Evolutionary conservation across 2,888 invertebrate species (phyloP).

Genomic region (Pseudococcus longispinus): DNA sequence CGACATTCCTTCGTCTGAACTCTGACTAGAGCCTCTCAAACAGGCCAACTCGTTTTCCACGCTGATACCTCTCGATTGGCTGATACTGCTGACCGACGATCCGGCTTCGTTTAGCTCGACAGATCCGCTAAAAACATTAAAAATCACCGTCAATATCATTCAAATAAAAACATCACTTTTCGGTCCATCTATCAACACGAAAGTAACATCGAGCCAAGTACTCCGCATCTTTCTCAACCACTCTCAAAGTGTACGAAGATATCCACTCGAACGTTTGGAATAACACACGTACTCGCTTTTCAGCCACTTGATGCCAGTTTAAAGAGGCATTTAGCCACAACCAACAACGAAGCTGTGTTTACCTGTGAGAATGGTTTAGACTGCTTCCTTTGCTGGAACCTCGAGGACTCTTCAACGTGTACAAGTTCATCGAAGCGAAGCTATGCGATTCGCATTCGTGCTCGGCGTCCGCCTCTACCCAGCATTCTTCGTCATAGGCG

Average conservation of each 20-base stretch:
- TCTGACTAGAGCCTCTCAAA: constrained; percentile 64
- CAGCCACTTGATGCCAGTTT: background rate
- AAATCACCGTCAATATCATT: background rate
- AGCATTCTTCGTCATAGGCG: constrained; percentile 59
- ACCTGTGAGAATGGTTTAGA: constrained; percentile 63
- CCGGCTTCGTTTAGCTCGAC: constrained; percentile 71
- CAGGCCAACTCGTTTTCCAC: constrained; percentile 63
- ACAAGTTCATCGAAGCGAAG: constrained; percentile 59
- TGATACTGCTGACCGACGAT: constrained; percentile 65
- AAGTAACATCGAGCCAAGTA: background rate
- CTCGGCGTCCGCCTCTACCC: constrained; percentile 60
- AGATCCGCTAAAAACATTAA: constrained; percentile 67
- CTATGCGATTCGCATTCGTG: constrained; percentile 60
- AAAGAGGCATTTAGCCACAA: background rate
- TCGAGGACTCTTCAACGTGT: constrained; percentile 61
- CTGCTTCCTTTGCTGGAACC: constrained; percentile 63
- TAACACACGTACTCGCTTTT: background rate
- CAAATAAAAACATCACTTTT: background rate
- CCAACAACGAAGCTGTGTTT: background rate
- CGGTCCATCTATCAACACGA: background rate
- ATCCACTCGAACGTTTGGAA: background rate
- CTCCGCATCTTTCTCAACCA: background rate
- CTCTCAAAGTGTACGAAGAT: background rate
- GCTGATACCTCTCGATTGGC: constrained; percentile 64
- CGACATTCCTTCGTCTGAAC: constrained; percentile 64